A percentile compares a stretch with the other conserved stretches of the same genome.
Evolutionary conservation across 2,113 vertebrate genomes (phyloP).

Genomic region (Zosterops japonicus): DNA sequence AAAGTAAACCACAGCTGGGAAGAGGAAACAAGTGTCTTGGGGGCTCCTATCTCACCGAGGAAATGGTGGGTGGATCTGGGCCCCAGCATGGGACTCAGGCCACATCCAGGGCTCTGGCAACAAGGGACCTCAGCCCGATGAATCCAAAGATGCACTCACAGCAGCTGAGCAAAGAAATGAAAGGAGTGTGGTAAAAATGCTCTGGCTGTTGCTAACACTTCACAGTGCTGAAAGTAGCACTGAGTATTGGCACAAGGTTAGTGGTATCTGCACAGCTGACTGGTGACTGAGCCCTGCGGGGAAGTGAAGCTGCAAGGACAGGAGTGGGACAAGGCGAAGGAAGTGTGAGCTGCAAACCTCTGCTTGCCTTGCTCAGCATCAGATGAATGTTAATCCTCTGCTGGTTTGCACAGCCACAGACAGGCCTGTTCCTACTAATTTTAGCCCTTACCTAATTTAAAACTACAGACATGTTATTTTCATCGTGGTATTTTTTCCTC

Average conservation of each 20-base stretch:
- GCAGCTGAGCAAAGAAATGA: neutral
- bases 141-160: neutral
- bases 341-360: slow-evolving; percentile 2
- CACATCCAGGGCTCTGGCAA: neutral
- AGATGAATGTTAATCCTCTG: slow-evolving; percentile 12
- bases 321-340: neutral
- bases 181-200: neutral
- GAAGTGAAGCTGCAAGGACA: neutral
- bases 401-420: neutral
- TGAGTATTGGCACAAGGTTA: neutral
- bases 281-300: neutral
- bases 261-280: neutral
- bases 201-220: neutral
- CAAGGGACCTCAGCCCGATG: neutral
- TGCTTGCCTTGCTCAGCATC: neutral
- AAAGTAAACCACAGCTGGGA: slow-evolving; percentile 4
- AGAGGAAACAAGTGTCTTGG: slow-evolving; percentile 2
- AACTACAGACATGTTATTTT: slow-evolving; percentile 22
- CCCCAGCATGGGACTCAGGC: neutral
- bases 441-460: slow-evolving; percentile 25
- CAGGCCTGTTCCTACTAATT: slow-evolving; percentile 26
- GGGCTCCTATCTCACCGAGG: neutral
- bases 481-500: neutral
- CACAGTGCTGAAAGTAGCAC: neutral
- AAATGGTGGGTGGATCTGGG: neutral